Base-by-base conservation (phyloP, 2,888 invertebrate species). In the Bugulina stolonifera region DNA sequence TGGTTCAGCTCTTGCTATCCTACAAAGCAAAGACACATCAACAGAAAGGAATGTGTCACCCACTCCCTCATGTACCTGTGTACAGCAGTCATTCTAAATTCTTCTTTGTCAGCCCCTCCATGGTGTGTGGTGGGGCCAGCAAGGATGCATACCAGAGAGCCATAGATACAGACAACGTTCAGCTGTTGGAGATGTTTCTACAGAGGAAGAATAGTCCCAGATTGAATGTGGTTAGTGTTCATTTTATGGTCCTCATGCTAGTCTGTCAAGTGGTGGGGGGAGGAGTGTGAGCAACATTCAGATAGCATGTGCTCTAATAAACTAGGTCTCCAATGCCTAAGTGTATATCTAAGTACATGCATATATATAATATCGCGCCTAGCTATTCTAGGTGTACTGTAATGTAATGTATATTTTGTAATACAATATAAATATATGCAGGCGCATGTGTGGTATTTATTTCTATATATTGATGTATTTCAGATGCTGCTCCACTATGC, bases 81-180 rank as follows among this genome's bases (percentile, higher is more conserved):
- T 64, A 64, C 34, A 14, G 10, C 32, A 64, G 64, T 32, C 64
- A 64, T 32, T 64, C 64, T 32, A 64, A 64, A 32, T 64, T 64
- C 64, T 64, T 64, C 34, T 64, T 64, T 32, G 64, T 64, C 29
- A 64, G 64, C 32, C 34, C 64, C 18, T 64, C 64, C 14, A 64
- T 64, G 64, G 64, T 64, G 64, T 64, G 64, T 32, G 64, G 64
- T 18, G 64, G 64, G 5, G 14, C 34, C 25, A 18, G 25, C 34
- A 64, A 64, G n/a, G 64, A 64, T 27, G 27, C 64, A 2, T 64
- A 64, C 32, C 2, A 64, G 32, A 64, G 64, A 27, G 64, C 64
- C 29, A 64, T 64, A 22, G 64, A 64, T n/a, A 25, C 2, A 32
- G 64, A 64, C 64, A 32, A 34, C n/a, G 32, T 32, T 22, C 32